A percentile compares a stretch with the other conserved stretches of the same genome.
phyloP scores from a whole-genome alignment of 1,140 invertebrate genomes.

The Panulirus ornatus region DNA sequence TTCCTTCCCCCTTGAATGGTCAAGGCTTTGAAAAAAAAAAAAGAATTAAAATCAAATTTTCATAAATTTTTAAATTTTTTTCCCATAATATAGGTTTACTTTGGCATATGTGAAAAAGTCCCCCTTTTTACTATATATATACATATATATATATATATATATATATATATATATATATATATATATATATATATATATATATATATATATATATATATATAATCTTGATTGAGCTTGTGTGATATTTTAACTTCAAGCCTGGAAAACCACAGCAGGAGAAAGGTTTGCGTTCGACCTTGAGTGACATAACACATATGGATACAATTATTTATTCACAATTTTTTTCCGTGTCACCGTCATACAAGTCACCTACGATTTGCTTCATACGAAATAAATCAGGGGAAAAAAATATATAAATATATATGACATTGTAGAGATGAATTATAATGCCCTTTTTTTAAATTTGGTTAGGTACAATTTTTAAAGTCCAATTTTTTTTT shows the following conservation, averaged over 20 bases:
- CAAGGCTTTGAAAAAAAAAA: neutral
- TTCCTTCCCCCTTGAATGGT: neutral
- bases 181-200: too few species aligned
- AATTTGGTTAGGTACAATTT: too few species aligned
- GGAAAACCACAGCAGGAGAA: neutral
- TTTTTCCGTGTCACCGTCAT: constrained; percentile 13
- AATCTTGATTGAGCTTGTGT: neutral
- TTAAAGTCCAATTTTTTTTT: too few species aligned
- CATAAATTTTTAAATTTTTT: neutral
- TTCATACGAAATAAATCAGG: neutral
- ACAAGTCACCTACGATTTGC: neutral
- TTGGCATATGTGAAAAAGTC: neutral
- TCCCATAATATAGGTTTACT: neutral
- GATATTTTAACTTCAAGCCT: neutral
- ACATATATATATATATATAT: too few species aligned
- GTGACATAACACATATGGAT: constrained; percentile 7
- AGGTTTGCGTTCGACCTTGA: neutral
- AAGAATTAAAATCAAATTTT: neutral
- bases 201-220: too few species aligned
- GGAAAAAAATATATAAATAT: too few species aligned
- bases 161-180: too few species aligned
- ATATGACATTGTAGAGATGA: too few species aligned
- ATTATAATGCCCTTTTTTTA: too few species aligned
- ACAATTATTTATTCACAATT: constrained; percentile 17
- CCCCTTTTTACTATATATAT: too few species aligned